Evolutionary conservation across 2,888 invertebrate species (phyloP), one percentile per base, ranked within the genome.

Genomic region (Melieria picta): DNA sequence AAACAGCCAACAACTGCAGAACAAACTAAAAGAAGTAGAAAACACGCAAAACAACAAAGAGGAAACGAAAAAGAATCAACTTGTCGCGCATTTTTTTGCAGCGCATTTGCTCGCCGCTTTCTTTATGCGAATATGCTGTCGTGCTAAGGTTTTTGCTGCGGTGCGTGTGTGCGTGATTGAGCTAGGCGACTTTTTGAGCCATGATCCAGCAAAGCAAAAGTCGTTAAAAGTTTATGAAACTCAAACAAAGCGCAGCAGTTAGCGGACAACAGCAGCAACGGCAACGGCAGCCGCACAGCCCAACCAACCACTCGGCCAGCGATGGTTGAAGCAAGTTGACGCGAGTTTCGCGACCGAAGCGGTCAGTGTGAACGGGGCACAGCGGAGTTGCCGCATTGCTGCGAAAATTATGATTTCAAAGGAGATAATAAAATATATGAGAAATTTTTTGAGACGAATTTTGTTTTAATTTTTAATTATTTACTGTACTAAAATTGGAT

Each of bases 151-250:
- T 30, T 30, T 30, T 30, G 30, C 30, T 30, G 30, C 30, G 30
- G 30, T 30, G 30, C 30, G 30, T 30, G 30, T 30, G 30, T 30
- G 30, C 30, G 30, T 30, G 30, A 30, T 30, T 30, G 30, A 30
- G 52, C 13, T 52, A 13, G n/a, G n/a, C n/a, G 67, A 42, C 60
- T 60, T 65, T 30, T 43, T 47, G 61, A 47, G 64, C 50, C 45
- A 65, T 60, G 60, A 48, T 52, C 65, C 61, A 71, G 11, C 30
- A 30, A 56, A 47, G 65, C 61, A 65, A 65, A 71, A 71, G 71
- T 71, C 71, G 65, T 71, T 71, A 71, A 65, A 65, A 71, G 55
- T 71, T 71, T 71, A 65, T 71, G 50, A 65, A 71, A 71, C 65
- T 71, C 71, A 71, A 71, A 71, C 65, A 61, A 50, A 47, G 55